phyloP scores from a whole-genome alignment of 2,888 invertebrate genomes.

The Pollenia labialis region DNA sequence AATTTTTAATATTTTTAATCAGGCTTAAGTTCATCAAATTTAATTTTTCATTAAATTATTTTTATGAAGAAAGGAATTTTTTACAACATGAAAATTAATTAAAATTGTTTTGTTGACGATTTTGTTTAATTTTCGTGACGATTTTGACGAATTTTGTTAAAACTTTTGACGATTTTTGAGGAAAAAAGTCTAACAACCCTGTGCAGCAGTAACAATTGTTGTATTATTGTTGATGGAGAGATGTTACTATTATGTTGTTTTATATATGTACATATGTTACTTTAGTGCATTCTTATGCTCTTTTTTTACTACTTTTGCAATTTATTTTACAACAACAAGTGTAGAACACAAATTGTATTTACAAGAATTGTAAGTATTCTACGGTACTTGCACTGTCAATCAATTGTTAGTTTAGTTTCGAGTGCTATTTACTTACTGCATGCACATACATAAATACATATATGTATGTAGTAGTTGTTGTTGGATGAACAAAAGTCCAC shows the following conservation, averaged over 20 bases:
- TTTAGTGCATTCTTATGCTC: neutral
- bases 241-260: slow-evolving; percentile 29
- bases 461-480: neutral
- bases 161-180: too few species aligned
- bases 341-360: slow-evolving; percentile 55
- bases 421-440: slow-evolving; percentile 17
- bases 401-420: slow-evolving; percentile 62
- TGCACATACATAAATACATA: neutral
- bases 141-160: too few species aligned
- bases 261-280: neutral
- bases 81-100: too few species aligned
- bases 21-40: too few species aligned
- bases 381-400: slow-evolving; percentile 64
- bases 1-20: too few species aligned
- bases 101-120: too few species aligned
- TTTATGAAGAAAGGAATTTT: too few species aligned
- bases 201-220: slow-evolving; percentile 26
- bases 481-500: neutral
- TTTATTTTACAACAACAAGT: slow-evolving; percentile 52
- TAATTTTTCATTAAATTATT: too few species aligned
- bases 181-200: too few species aligned
- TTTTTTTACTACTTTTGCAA: slow-evolving; percentile 22
- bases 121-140: too few species aligned
- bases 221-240: slow-evolving; percentile 44
- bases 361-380: slow-evolving; percentile 58